A percentile compares a stretch with the other conserved stretches of the same genome.
Evolutionary conservation across 2,888 invertebrate species (phyloP).

Genomic region (Torymus auratus): DNA sequence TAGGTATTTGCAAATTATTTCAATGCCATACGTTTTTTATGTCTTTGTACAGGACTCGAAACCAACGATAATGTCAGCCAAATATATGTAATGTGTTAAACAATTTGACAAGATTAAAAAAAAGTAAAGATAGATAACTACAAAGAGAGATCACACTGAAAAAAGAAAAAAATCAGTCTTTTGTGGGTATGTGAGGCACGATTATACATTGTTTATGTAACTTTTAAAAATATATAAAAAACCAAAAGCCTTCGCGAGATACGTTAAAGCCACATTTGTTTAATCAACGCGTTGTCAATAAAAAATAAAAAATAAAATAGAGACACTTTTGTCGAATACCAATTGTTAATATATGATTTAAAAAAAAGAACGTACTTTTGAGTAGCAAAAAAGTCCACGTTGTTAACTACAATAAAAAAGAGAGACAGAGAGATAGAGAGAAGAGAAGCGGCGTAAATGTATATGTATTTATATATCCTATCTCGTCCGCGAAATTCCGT

Average conservation of each 20-base stretch:
- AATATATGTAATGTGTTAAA: conserved; percentile 51
- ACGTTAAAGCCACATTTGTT: conserved; percentile 54
- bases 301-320: background rate
- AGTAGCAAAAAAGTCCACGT: conserved; percentile 42
- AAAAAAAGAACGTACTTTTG: background rate
- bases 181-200: conserved; percentile 40
- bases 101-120: conserved; percentile 41
- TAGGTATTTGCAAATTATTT: conserved; percentile 51
- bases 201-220: conserved; percentile 24
- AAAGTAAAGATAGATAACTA: conserved; percentile 45
- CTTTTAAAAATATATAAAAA: conserved; percentile 28
- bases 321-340: conserved; percentile 10
- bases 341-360: conserved; percentile 49
- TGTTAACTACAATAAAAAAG: conserved; percentile 52
- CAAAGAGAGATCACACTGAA: conserved; percentile 58
- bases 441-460: conserved; percentile 28
- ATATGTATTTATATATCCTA: background rate
- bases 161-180: conserved; percentile 56
- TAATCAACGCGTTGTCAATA: conserved; percentile 41
- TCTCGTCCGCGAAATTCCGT: conserved; percentile 13
- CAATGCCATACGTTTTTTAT: conserved; percentile 46
- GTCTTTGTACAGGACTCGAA: conserved; percentile 48
- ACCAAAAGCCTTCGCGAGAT: conserved; percentile 45
- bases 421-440: conserved; percentile 15
- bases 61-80: conserved; percentile 50